These are phyloP conservation scores for Pandemis cinnamomeana DNA, from an alignment of 2,888 invertebrate genomes.

Conservation along the genomic window DNA sequence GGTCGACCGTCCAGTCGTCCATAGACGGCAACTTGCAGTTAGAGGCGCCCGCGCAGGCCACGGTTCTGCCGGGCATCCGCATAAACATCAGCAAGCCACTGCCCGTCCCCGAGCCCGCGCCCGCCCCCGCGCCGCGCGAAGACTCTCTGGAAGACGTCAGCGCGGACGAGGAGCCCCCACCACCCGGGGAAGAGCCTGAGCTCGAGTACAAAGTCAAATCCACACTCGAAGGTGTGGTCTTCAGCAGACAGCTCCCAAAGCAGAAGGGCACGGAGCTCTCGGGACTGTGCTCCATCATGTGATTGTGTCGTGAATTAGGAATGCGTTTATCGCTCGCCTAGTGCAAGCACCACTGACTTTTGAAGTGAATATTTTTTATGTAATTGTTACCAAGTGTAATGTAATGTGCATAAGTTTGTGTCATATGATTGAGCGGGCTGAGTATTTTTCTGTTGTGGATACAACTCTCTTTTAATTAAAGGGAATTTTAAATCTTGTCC, in stretches of 20 bases:
- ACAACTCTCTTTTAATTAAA: not conserved
- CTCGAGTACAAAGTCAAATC: constrained; percentile 86
- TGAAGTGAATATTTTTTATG: not conserved
- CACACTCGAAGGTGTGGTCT: constrained; percentile 84
- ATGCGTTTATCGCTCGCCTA: not conserved
- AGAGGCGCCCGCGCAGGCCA: constrained; percentile 69
- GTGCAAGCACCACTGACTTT: not conserved
- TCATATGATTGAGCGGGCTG: not conserved
- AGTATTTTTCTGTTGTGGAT: not conserved
- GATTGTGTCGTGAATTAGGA: constrained; percentile 46
- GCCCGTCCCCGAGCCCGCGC: constrained; percentile 64
- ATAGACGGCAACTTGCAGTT: constrained; percentile 92
- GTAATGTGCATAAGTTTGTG: not conserved
- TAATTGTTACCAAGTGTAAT: not conserved
- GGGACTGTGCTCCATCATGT: constrained; percentile 95
- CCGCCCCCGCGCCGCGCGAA: constrained; percentile 63
- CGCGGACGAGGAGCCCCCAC: constrained; percentile 81
- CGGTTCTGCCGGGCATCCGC: constrained; percentile 86
- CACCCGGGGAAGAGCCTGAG: constrained; percentile 84
- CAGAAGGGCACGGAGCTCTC: constrained; percentile 91
- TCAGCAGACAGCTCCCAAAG: constrained; percentile 89
- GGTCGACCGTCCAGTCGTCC: constrained; percentile 85
- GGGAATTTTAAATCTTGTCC: not conserved
- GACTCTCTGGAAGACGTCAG: constrained; percentile 64
- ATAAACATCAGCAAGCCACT: constrained; percentile 92